A percentile compares a stretch with the other conserved stretches of the same genome.
Evolutionary conservation across 2,888 invertebrate species (phyloP).

Genomic region (Sinotaia quadrata): DNA sequence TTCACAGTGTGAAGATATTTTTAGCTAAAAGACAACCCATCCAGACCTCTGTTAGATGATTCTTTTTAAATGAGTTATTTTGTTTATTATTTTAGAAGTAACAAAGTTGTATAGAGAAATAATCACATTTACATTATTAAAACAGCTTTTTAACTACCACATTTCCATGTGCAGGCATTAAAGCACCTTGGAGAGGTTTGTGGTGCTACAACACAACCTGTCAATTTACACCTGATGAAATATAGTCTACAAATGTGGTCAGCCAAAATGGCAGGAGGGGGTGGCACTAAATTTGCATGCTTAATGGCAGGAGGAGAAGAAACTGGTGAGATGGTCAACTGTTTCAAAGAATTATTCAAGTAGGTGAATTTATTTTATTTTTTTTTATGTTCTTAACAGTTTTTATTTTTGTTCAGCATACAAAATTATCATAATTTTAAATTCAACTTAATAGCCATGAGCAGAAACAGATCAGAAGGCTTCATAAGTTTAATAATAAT

Average conservation of each 20-base stretch:
- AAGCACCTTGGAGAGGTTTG: slow-evolving; percentile 4
- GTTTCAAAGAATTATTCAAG: slow-evolving; percentile 75
- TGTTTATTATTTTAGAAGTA: no score
- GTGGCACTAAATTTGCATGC: slow-evolving; percentile 31
- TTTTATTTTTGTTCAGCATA: not conserved
- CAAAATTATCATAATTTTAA: no score
- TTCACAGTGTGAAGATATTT: no score
- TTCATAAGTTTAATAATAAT: no score
- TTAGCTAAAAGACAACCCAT: no score
- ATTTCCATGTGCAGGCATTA: not conserved
- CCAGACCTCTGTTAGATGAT: no score
- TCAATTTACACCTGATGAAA: slow-evolving; percentile 72
- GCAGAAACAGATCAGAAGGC: no score
- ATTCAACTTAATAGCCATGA: no score
- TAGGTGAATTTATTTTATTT: not conserved
- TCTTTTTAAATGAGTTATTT: no score
- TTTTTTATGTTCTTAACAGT: not conserved
- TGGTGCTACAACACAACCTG: slow-evolving; percentile 70
- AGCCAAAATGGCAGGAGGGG: slow-evolving; percentile 53
- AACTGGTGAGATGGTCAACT: slow-evolving; percentile 50
- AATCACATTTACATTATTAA: no score
- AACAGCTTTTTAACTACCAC: no score
- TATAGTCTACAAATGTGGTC: slow-evolving; percentile 72
- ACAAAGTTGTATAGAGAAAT: no score
- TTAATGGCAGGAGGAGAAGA: slow-evolving; percentile 42